Percentiles rank a stretch among this genome's conserved stretches.
These are phyloP conservation scores for Neoseiulus cucumeris DNA, from an alignment of 1,140 invertebrate species.

Conservation along the genomic window DNA sequence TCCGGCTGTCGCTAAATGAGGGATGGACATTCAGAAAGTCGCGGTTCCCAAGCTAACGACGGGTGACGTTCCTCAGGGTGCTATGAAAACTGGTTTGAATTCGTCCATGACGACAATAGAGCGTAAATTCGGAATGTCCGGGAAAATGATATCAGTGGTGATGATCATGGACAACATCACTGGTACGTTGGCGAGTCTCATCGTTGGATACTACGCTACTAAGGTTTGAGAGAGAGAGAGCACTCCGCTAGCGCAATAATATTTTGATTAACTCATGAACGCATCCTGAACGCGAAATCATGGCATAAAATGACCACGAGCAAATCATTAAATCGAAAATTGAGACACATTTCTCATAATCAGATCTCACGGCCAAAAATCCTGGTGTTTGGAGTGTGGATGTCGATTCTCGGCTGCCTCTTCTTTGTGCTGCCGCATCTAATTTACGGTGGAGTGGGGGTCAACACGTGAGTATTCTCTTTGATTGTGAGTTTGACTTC, in stretches of 20 bases:
- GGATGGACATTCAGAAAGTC: too few species aligned
- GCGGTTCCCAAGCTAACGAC: too few species aligned
- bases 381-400: background rate
- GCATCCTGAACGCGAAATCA: too few species aligned
- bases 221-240: background rate
- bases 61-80: background rate
- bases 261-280: too few species aligned
- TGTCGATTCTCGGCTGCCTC: background rate
- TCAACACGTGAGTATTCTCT: background rate
- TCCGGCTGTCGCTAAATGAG: too few species aligned
- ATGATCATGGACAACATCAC: conserved; percentile 9
- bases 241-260: too few species aligned
- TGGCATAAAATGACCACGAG: too few species aligned
- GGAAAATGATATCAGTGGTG: background rate
- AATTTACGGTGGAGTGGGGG: background rate
- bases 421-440: background rate
- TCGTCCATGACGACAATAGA: background rate
- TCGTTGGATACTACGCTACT: background rate
- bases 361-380: background rate
- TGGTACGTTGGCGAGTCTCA: background rate
- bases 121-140: conserved; percentile 4
- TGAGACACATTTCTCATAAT: background rate
- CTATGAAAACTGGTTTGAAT: background rate
- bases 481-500: too few species aligned
- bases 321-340: too few species aligned